phyloP scores from a whole-genome alignment of 2,797 vertebrate species.

The Parotocinclus haroldoi region DNA sequence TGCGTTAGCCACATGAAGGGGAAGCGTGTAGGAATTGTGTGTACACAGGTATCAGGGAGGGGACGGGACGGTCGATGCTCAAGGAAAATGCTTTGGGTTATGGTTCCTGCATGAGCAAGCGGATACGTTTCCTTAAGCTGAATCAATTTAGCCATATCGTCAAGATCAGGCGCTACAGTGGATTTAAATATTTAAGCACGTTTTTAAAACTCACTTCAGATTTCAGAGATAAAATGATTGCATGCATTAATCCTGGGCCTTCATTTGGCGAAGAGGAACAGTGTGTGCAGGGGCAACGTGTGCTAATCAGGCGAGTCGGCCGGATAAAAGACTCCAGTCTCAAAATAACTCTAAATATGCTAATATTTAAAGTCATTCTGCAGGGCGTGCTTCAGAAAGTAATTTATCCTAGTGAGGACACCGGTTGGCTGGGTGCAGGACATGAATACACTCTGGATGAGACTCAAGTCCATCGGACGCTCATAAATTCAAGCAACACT shows the following conservation, averaged over 20 bases:
- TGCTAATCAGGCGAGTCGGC: not conserved
- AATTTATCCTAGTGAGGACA: too few species aligned
- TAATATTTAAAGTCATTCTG: not conserved
- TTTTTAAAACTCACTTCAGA: not conserved
- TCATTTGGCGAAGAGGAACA: not conserved
- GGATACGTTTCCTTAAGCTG: not conserved
- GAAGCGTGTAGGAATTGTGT: not conserved
- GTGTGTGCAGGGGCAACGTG: not conserved
- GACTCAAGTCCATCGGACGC: too few species aligned
- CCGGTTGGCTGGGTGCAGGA: too few species aligned
- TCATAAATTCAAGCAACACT: too few species aligned
- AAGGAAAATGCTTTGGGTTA: too few species aligned
- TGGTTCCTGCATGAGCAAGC: not conserved
- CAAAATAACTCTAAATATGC: not conserved
- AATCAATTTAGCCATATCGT: constrained; percentile 5
- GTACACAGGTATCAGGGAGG: too few species aligned
- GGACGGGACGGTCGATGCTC: too few species aligned
- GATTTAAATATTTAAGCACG: constrained; percentile 7
- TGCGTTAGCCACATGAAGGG: constrained; percentile 1
- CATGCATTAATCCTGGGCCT: constrained; percentile 1
- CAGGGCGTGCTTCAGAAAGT: too few species aligned
- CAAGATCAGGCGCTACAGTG: not conserved
- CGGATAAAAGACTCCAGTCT: not conserved
- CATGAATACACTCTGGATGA: too few species aligned
- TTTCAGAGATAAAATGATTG: constrained; percentile 7